Percentiles rank a stretch among this genome's conserved stretches.
Conservation (phyloP, 2,888 invertebrate species). For the Drosophila merina region DNA sequence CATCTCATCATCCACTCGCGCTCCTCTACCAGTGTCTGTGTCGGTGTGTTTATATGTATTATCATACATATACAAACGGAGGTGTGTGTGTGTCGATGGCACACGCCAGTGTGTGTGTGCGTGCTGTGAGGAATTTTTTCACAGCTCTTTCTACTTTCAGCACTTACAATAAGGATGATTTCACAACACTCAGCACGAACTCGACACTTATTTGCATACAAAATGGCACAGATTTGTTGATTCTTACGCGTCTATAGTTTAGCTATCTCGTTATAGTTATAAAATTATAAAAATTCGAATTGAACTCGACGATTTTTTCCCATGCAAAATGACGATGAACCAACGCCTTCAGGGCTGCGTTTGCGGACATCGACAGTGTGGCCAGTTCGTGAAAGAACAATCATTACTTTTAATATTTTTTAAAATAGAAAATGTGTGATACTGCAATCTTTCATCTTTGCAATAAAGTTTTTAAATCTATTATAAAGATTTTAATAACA, state of each 20-base stretch:
- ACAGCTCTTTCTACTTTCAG: slow-evolving; percentile 66
- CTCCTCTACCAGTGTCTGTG: slow-evolving; percentile 35
- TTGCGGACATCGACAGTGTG: slow-evolving; percentile 21
- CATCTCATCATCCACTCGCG: slow-evolving; percentile 71
- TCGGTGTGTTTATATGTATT: slow-evolving; percentile 22
- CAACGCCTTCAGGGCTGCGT: slow-evolving; percentile 73
- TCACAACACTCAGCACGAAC: slow-evolving; percentile 67
- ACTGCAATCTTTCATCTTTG: too few species aligned
- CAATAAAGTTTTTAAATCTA: too few species aligned
- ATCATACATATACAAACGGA: slow-evolving; percentile 47
- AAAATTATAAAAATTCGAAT: slow-evolving; percentile 66
- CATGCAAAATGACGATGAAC: slow-evolving; percentile 81
- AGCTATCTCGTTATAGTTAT: slow-evolving; percentile 68
- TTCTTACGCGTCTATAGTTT: slow-evolving; percentile 66
- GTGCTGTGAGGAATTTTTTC: slow-evolving; percentile 79
- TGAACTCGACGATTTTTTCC: slow-evolving; percentile 69
- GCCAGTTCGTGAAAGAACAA: neutral
- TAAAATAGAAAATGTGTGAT: too few species aligned
- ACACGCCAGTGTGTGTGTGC: slow-evolving; percentile 28
- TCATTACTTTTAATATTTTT: neutral
- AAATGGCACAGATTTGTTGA: slow-evolving; percentile 74
- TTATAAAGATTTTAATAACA: too few species aligned
- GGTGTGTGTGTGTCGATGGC: slow-evolving; percentile 42
- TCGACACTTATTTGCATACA: slow-evolving; percentile 64
- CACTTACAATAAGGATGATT: slow-evolving; percentile 73